Evolutionary conservation across 2,888 invertebrate species (phyloP).

Genomic region (Xylophagus ater): DNA sequence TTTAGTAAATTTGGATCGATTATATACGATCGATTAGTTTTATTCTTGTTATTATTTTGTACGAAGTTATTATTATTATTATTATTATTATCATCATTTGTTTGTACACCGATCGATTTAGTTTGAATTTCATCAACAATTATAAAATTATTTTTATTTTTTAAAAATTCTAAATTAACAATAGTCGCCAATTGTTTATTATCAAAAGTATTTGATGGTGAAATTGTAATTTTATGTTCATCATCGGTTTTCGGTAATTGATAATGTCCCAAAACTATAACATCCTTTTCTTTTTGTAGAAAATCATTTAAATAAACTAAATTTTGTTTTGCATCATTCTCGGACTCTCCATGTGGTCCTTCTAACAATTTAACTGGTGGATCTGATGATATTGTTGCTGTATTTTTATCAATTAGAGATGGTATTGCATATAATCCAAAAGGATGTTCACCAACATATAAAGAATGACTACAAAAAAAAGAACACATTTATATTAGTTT

Average conservation of each 20-base stretch:
- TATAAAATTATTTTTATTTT: slow-evolving; percentile 16
- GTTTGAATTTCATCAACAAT: slow-evolving; percentile 19
- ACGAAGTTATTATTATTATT: slow-evolving; percentile 29
- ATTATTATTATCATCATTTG: slow-evolving; percentile 43
- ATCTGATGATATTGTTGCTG: slow-evolving; percentile 66
- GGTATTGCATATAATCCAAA: slow-evolving; percentile 85
- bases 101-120: slow-evolving; percentile 47
- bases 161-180: slow-evolving; percentile 20
- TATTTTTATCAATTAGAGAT: slow-evolving; percentile 82
- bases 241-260: slow-evolving; percentile 52
- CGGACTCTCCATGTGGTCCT: slow-evolving; percentile 47
- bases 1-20: slow-evolving; percentile 20
- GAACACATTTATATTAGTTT: slow-evolving; percentile 3
- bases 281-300: slow-evolving; percentile 30
- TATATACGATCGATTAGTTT: not conserved
- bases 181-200: slow-evolving; percentile 32
- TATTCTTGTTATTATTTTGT: slow-evolving; percentile 11
- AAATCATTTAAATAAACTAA: slow-evolving; percentile 43
- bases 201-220: slow-evolving; percentile 20
- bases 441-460: slow-evolving; percentile 83
- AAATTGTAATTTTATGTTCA: slow-evolving; percentile 33
- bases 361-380: slow-evolving; percentile 62
- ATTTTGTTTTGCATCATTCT: slow-evolving; percentile 29
- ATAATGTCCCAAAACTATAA: slow-evolving; percentile 51
- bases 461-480: slow-evolving; percentile 56